Percentiles rank a stretch among this genome's conserved stretches.
These are phyloP conservation scores for Dipodomys merriami DNA, from an alignment of 2,113 vertebrate genomes.

Conservation along the genomic window DNA sequence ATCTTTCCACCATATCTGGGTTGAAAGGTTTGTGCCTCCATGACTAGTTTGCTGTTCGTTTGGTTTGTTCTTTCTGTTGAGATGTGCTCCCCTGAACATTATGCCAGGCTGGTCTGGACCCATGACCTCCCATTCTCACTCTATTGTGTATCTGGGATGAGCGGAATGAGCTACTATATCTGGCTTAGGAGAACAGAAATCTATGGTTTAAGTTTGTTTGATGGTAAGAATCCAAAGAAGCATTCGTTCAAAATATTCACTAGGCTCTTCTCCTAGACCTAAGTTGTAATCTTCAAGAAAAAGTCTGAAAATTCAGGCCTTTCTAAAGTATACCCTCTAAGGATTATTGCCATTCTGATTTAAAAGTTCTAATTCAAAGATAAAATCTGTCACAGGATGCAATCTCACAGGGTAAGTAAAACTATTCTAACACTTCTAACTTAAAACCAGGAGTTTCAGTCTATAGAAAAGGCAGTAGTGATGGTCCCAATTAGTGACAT, in stretches of 20 bases:
- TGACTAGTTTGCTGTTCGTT: too few relatives aligned
- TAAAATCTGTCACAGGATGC: background rate
- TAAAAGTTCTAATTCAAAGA: background rate
- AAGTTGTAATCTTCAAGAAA: background rate
- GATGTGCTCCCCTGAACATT: too few relatives aligned
- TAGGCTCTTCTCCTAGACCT: background rate
- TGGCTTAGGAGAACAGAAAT: background rate
- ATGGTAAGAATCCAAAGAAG: background rate
- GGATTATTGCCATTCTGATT: background rate
- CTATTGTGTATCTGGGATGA: too few relatives aligned
- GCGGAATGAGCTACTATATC: too few relatives aligned
- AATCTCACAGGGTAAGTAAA: background rate
- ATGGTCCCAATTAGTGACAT: too few relatives aligned
- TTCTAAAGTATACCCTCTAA: background rate
- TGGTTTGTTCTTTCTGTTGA: too few relatives aligned
- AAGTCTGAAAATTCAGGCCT: background rate
- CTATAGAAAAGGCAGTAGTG: background rate
- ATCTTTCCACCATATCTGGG: too few relatives aligned
- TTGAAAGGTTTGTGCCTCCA: too few relatives aligned
- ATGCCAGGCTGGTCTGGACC: too few relatives aligned
- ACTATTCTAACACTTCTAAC: too few relatives aligned
- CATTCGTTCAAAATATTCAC: constrained; percentile 15
- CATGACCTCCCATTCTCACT: too few relatives aligned
- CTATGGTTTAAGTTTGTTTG: background rate
- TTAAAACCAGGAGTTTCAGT: background rate